Evolutionary conservation across 1,140 invertebrate species (phyloP).

Genomic region (Aphelenchoides fujianensis): DNA sequence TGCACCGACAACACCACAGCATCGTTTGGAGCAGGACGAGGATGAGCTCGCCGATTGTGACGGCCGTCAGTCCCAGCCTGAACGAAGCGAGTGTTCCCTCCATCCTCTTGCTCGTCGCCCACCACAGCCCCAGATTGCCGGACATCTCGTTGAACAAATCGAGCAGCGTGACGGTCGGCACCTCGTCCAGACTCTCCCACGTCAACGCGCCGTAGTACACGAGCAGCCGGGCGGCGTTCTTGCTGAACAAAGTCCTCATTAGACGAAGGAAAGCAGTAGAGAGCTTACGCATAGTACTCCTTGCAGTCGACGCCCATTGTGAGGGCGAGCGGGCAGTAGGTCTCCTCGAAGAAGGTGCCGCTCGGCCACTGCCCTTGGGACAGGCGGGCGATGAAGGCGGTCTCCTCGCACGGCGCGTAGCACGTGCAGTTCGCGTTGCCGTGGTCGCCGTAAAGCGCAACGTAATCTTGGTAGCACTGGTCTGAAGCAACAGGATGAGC

Average conservation of each 20-base stretch:
- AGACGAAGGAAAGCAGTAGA: conserved; percentile 2
- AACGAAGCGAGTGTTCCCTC: too few species aligned
- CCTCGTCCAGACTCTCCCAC: background rate
- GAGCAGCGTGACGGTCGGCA: background rate
- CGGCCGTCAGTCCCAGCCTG: conserved; percentile 7
- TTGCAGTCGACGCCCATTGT: background rate
- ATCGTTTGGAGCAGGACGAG: background rate
- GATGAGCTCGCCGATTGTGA: conserved; percentile 7
- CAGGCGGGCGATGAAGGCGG: background rate
- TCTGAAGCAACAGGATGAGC: too few species aligned
- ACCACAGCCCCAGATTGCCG: conserved; percentile 21
- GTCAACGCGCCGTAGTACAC: conserved; percentile 18
- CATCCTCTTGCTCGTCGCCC: too few species aligned
- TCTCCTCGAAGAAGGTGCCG: conserved; percentile 7
- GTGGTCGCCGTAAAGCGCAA: conserved; percentile 11
- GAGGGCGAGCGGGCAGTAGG: conserved; percentile 10
- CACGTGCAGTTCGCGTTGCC: conserved; percentile 11
- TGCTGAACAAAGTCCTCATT: conserved; percentile 6
- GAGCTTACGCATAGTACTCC: conserved; percentile 20
- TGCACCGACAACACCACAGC: too few species aligned
- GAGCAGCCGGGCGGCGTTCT: conserved; percentile 16
- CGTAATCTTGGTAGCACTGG: conserved; percentile 22
- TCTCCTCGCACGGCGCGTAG: conserved; percentile 2
- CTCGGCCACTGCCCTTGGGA: conserved; percentile 11
- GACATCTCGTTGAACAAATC: conserved; percentile 17